These are phyloP conservation scores for Conus canariensis DNA, from an alignment of 2,888 invertebrate genomes.

Conservation along the genomic window DNA sequence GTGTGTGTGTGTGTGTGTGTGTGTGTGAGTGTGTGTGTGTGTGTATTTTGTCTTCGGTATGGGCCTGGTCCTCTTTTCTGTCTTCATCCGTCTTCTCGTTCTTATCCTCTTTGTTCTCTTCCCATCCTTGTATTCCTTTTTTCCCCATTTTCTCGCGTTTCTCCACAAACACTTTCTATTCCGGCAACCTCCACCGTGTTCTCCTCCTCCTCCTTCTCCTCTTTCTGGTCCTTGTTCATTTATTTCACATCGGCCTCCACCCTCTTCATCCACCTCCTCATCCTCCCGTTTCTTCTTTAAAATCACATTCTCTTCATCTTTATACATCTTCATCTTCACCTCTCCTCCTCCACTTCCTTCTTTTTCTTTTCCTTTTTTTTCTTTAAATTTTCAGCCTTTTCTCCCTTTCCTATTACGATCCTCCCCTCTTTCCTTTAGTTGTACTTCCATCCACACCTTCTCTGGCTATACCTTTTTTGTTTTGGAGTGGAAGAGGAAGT, in stretches of 20 bases:
- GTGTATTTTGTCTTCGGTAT: too few species aligned
- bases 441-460: not conserved
- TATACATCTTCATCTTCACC: not conserved
- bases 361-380: not conserved
- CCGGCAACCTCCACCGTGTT: not conserved
- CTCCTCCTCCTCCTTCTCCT: not conserved
- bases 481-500: not conserved
- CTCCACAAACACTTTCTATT: not conserved
- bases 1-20: slow-evolving; percentile 18
- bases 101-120: not conserved
- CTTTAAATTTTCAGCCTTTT: not conserved
- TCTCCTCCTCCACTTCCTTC: not conserved
- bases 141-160: not conserved
- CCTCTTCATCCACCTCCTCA: not conserved
- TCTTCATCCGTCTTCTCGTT: too few species aligned
- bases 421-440: not conserved
- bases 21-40: not conserved
- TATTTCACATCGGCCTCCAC: not conserved
- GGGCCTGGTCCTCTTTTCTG: too few species aligned
- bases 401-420: not conserved
- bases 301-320: not conserved
- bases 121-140: not conserved
- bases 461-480: not conserved
- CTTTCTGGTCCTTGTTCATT: not conserved
- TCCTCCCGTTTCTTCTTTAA: not conserved